These are phyloP conservation scores for Cryptocheilus praepositus DNA, from an alignment of 2,888 invertebrate species.

Conservation along the genomic window DNA sequence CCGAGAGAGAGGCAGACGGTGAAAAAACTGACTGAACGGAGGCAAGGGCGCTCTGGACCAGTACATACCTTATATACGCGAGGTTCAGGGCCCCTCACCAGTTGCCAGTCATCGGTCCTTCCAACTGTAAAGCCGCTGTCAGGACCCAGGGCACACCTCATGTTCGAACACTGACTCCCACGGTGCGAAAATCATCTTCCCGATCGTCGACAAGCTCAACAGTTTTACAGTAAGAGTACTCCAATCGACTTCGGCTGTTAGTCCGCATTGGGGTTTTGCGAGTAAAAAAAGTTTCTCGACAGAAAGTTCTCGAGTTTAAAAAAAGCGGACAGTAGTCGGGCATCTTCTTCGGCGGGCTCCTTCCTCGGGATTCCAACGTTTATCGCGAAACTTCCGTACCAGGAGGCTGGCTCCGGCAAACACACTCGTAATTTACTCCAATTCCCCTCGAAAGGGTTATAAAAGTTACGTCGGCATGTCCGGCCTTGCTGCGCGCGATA, in stretches of 20 bases:
- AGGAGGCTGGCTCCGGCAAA: slow-evolving; percentile 21
- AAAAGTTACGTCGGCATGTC: slow-evolving; percentile 50
- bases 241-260: too few species aligned
- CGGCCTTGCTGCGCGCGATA: slow-evolving; percentile 37
- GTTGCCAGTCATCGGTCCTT: slow-evolving; percentile 58
- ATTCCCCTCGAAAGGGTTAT: slow-evolving; percentile 46
- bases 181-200: too few species aligned
- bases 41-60: slow-evolving; percentile 60
- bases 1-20: slow-evolving; percentile 60
- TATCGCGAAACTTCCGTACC: slow-evolving; percentile 5
- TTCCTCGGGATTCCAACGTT: slow-evolving; percentile 9
- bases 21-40: slow-evolving; percentile 67
- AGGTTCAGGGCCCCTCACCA: slow-evolving; percentile 56
- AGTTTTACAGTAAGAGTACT: too few species aligned
- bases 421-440: slow-evolving; percentile 48
- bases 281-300: too few species aligned
- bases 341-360: neutral
- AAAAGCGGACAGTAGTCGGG: neutral
- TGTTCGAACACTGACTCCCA: too few species aligned
- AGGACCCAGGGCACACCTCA: slow-evolving; percentile 22
- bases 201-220: too few species aligned
- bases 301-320: too few species aligned
- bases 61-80: slow-evolving; percentile 57
- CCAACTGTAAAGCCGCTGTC: slow-evolving; percentile 50
- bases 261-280: too few species aligned